Conservation (phyloP, 2,888 invertebrate genomes). For the Machimus rusticus region DNA sequence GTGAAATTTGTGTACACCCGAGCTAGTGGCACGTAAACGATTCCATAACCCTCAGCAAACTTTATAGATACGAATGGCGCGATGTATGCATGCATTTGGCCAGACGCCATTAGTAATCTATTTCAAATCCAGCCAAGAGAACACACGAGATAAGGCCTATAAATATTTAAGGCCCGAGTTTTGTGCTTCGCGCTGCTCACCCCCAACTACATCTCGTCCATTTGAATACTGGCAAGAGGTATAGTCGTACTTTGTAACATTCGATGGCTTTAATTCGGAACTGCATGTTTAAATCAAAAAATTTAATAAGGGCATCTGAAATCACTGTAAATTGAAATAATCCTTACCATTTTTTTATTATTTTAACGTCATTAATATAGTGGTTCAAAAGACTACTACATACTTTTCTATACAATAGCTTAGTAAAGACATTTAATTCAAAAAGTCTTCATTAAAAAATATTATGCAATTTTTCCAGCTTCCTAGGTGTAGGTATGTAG, state of each 20-base stretch:
- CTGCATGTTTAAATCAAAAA: neutral
- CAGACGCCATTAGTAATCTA: conserved; percentile 53
- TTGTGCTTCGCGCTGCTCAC: neutral
- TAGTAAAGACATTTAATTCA: too few species aligned
- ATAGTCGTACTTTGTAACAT: neutral
- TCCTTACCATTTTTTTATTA: neutral
- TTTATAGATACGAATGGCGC: conserved; percentile 32
- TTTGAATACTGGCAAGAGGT: neutral
- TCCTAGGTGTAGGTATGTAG: too few species aligned
- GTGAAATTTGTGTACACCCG: conserved; percentile 7
- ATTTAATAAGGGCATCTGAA: neutral
- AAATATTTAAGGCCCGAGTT: conserved; percentile 39
- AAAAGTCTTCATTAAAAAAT: too few species aligned
- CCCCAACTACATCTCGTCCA: neutral
- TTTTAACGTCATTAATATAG: too few species aligned
- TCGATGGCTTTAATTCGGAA: neutral
- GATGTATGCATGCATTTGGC: conserved; percentile 48
- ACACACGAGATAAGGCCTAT: conserved; percentile 51
- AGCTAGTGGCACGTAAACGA: conserved; percentile 27
- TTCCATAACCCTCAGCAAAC: conserved; percentile 32
- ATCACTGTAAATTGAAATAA: neutral
- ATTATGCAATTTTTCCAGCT: too few species aligned
- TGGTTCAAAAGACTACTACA: too few species aligned
- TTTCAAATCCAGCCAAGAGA: conserved; percentile 53
- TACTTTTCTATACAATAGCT: too few species aligned